phyloP scores from a whole-genome alignment of 2,888 invertebrate genomes.

The Buathra laborator region DNA sequence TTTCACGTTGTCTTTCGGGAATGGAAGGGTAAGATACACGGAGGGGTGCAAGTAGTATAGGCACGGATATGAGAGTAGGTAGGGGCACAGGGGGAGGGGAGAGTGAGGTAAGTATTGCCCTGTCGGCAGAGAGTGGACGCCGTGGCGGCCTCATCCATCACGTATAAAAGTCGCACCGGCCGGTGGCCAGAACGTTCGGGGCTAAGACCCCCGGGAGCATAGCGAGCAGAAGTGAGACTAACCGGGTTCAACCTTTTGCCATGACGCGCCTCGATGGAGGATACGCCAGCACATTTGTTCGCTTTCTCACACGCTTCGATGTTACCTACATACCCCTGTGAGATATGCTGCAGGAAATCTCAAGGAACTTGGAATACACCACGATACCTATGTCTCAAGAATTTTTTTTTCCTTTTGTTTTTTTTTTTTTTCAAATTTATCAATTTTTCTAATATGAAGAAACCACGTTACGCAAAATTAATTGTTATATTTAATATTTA shows the following conservation, averaged over 20 bases:
- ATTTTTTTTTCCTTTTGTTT: not conserved
- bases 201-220: constrained; percentile 53
- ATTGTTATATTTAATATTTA: not conserved
- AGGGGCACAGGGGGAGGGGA: constrained; percentile 36
- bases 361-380: not conserved
- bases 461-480: too few relatives aligned
- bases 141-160: constrained; percentile 79
- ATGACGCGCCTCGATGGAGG: constrained; percentile 43
- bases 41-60: constrained; percentile 44
- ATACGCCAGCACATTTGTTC: constrained; percentile 61
- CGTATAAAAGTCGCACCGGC: constrained; percentile 72
- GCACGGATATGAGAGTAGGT: constrained; percentile 37
- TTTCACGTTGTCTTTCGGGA: constrained; percentile 59
- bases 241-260: constrained; percentile 63
- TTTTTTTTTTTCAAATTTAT: not conserved
- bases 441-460: too few relatives aligned
- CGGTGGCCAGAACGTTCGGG: constrained; percentile 62
- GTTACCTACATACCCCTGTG: not conserved
- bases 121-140: constrained; percentile 75
- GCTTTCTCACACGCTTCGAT: constrained; percentile 37
- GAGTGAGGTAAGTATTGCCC: constrained; percentile 74
- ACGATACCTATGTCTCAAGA: not conserved
- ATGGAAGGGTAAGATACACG: constrained; percentile 29
- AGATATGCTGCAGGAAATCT: constrained; percentile 12
- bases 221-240: constrained; percentile 29